Evolutionary conservation across 1,140 invertebrate species (phyloP).

Genomic region (Lepidurus couesii): DNA sequence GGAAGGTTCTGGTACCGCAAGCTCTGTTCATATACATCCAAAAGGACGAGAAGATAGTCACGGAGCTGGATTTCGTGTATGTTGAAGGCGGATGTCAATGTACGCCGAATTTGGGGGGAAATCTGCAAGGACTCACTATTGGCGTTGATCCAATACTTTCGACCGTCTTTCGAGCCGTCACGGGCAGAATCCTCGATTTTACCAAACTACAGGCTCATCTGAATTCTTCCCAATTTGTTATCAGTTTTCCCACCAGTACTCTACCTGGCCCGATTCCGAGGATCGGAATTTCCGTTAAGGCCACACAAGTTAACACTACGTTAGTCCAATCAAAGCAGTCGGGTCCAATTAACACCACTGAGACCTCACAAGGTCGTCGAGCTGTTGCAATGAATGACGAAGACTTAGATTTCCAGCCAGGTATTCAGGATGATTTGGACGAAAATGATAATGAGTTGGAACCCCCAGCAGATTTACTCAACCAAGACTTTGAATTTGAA

Average conservation of each 20-base stretch:
- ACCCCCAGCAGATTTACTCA: too few species aligned
- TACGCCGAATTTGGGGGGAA: not conserved
- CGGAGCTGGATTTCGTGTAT: constrained; percentile 28
- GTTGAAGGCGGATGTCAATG: constrained; percentile 33
- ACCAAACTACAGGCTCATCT: not conserved
- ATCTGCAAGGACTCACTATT: not conserved
- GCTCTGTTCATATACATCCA: constrained; percentile 12
- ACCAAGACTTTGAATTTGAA: too few species aligned
- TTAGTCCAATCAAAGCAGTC: too few species aligned
- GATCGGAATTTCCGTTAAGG: not conserved
- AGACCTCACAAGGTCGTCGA: too few species aligned
- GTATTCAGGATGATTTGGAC: too few species aligned
- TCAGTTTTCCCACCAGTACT: not conserved
- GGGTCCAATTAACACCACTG: too few species aligned
- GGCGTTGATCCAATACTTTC: constrained; percentile 23
- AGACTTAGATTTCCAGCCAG: too few species aligned
- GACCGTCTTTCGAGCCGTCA: constrained; percentile 24
- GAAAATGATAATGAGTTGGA: too few species aligned
- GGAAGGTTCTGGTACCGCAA: constrained; percentile 31
- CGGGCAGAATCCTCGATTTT: constrained; percentile 15
- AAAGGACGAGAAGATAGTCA: constrained; percentile 19
- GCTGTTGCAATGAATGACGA: too few species aligned
- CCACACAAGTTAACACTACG: too few species aligned
- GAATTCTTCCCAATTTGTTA: not conserved
- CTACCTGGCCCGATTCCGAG: not conserved